Conservation (phyloP, 2,888 invertebrate genomes). For the Rhabditophanes sp. region DNA sequence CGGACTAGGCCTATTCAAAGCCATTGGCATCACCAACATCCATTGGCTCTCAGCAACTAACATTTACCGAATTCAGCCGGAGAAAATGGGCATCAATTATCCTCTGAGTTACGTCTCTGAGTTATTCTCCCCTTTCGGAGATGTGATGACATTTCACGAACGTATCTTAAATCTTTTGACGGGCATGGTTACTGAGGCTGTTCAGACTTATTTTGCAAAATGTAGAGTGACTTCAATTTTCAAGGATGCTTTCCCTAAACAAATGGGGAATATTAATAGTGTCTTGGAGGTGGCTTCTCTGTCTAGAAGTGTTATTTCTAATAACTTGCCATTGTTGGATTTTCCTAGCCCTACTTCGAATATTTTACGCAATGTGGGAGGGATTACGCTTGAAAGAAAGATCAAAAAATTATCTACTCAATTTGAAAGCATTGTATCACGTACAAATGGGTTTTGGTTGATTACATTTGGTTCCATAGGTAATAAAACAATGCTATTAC, state of each 20-base stretch:
- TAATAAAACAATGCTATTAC: too few relatives aligned
- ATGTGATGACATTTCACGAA: slow-evolving; percentile 18
- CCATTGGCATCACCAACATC: slow-evolving; percentile 14
- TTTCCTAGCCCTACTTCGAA: slow-evolving; percentile 21
- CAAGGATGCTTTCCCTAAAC: slow-evolving; percentile 2
- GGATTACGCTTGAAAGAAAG: slow-evolving; percentile 17
- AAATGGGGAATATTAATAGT: slow-evolving; percentile 6
- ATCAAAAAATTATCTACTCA: slow-evolving; percentile 4
- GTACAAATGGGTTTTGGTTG: slow-evolving; percentile 9
- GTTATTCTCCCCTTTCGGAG: slow-evolving; percentile 25
- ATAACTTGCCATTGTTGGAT: slow-evolving; percentile 28
- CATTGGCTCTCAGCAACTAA: slow-evolving; percentile 35
- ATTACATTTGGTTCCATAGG: slow-evolving; percentile 38
- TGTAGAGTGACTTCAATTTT: slow-evolving; percentile 7
- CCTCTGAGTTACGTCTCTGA: slow-evolving; percentile 37
- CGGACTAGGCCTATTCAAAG: slow-evolving; percentile 23
- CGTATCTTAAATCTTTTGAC: slow-evolving; percentile 13
- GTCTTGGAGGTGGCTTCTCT: slow-evolving; percentile 11
- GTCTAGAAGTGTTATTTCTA: slow-evolving; percentile 18
- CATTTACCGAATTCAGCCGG: slow-evolving; percentile 23
- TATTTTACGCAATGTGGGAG: slow-evolving; percentile 19
- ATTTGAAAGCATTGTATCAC: neutral
- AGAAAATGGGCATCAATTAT: slow-evolving; percentile 21
- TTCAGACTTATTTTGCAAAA: slow-evolving; percentile 7
- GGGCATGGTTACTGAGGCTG: slow-evolving; percentile 10